These are phyloP conservation scores for Tetramorium parvispinum DNA, from an alignment of 1,140 invertebrate genomes.

Conservation along the genomic window DNA sequence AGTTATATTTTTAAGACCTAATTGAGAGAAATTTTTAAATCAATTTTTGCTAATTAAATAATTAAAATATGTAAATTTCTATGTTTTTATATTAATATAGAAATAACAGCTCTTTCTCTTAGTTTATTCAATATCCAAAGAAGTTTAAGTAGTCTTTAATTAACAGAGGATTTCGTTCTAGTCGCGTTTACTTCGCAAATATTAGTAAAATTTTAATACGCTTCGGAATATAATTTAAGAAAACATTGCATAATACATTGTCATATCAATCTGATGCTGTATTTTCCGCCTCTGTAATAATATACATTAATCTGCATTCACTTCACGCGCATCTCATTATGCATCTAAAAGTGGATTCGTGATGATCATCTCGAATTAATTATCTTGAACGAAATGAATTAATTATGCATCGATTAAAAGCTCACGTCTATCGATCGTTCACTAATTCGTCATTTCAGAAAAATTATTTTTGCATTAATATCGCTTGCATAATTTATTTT, in stretches of 20 bases:
- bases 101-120: neutral
- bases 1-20: neutral
- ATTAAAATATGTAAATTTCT: neutral
- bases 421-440: neutral
- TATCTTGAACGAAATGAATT: neutral
- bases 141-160: neutral
- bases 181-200: neutral
- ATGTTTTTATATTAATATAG: neutral
- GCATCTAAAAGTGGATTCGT: slow-evolving; percentile 12
- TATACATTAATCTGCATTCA: neutral
- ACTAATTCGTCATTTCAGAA: neutral
- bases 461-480: slow-evolving; percentile 34
- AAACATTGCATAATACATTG: slow-evolving; percentile 11
- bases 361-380: slow-evolving; percentile 25
- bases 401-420: slow-evolving; percentile 20
- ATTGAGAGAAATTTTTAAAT: neutral
- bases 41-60: neutral
- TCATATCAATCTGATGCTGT: neutral
- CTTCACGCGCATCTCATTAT: neutral
- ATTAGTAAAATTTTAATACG: neutral
- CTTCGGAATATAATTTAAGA: neutral
- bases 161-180: neutral
- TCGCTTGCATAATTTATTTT: slow-evolving; percentile 8
- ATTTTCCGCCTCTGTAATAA: neutral
- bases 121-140: neutral